Base-by-base conservation (phyloP, 2,797 vertebrate genomes). In the Stomatorhinus walkeri region DNA sequence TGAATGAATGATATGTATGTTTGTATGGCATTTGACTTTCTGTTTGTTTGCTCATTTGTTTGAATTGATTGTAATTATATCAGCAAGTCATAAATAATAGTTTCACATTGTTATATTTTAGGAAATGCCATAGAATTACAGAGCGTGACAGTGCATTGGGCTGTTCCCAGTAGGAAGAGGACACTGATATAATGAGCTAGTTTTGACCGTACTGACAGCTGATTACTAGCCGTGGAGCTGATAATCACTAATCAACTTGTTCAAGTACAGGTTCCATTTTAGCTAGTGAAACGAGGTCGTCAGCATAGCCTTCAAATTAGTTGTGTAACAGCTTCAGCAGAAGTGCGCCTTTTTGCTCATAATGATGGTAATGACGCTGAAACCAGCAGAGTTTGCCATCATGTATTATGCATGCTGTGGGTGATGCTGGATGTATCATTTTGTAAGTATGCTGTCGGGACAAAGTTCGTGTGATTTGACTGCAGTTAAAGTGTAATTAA, bases 401-500 rank as follows among this genome's bases (percentile, higher is more conserved):
- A 79, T 87, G 85, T 54, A 88, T 72, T 59, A 89, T 87, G 85
- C 72, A 81, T 87, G 89, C 88, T 89, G 88, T 89, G 89, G 90
- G 79, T 59, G 79, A 90, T 89, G 90, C 86, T 40, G 61, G 43
- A 88, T 88, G 90, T 90, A 89, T 87, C 52, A 89, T 90, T 92
- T 91, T 89, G 90, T 92, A 92, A 91, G 83, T 88, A 90, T 88
- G 89, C 92, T 90, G 83, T 91, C 87, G 88, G 88, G 92, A 93
- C 89, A 92, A 93, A 92, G 92, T 94, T 95, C 91, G 92, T 88
- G 79, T 91, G 94, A 94, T 95, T 93, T 94, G 91, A 91, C 91
- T 91, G 61, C 90, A 92, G 93, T 94, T 93, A 91, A 91, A 91
- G 46, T 90, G 91, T 94, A 95, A 96, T 95, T 95, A 95, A 93